Evolutionary conservation across 2,888 invertebrate genomes (phyloP).

Genomic region (Ophion ellenae): DNA sequence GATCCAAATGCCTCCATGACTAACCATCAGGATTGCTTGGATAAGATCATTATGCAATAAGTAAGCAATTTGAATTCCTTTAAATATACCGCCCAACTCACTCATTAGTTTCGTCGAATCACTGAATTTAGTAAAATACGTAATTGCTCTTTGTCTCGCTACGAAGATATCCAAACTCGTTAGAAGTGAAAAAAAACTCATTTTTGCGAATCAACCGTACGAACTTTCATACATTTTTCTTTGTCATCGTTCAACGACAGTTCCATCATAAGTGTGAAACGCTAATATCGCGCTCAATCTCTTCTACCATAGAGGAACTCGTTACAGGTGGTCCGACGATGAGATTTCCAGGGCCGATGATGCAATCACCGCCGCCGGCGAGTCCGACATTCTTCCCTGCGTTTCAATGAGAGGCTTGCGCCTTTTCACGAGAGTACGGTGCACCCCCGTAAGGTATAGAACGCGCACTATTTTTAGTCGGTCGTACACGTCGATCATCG

Average conservation of each 20-base stretch:
- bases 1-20: too few species aligned
- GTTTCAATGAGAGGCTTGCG: conserved; percentile 77
- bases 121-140: too few species aligned
- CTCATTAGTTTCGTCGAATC: too few species aligned
- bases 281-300: conserved; percentile 35
- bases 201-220: not conserved
- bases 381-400: conserved; percentile 81
- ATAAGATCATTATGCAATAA: too few species aligned
- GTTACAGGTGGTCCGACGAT: conserved; percentile 73
- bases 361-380: conserved; percentile 75
- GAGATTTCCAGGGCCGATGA: conserved; percentile 75
- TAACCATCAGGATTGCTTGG: too few species aligned
- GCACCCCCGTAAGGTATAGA: conserved; percentile 61
- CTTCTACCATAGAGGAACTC: conserved; percentile 60
- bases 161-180: not conserved
- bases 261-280: conserved; percentile 21
- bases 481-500: conserved; percentile 51
- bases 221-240: not conserved
- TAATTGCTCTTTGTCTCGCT: too few species aligned
- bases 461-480: conserved; percentile 46
- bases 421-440: conserved; percentile 45
- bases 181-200: too few species aligned
- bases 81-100: too few species aligned
- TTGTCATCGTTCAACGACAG: not conserved
- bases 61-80: too few species aligned